These are phyloP conservation scores for Hippocampus abdominalis DNA, from an alignment of 2,113 vertebrate genomes.

Conservation along the genomic window DNA sequence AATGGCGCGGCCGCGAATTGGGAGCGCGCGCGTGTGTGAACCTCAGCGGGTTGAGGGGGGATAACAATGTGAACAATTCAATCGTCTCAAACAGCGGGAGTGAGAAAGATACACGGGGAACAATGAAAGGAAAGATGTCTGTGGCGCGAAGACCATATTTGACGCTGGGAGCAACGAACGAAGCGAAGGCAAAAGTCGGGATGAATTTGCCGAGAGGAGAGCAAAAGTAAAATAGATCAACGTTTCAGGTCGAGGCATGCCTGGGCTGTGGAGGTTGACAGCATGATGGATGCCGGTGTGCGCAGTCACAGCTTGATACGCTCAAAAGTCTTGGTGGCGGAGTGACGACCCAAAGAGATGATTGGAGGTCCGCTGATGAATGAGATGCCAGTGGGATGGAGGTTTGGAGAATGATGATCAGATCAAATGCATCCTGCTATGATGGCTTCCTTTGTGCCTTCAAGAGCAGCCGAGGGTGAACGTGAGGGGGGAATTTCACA, in stretches of 20 bases:
- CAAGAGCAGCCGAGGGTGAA: not conserved
- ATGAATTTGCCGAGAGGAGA: conserved; percentile 18
- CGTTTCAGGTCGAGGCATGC: not conserved
- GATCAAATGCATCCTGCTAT: conserved; percentile 10
- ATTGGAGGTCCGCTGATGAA: conserved; percentile 8
- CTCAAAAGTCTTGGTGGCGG: conserved; percentile 6
- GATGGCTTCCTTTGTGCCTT: not conserved
- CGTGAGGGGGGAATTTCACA: not conserved
- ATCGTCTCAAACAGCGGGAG: conserved; percentile 49
- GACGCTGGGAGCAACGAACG: not conserved
- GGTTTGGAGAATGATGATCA: conserved; percentile 19
- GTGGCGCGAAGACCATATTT: not conserved
- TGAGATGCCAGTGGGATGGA: conserved; percentile 5
- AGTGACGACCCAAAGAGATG: conserved; percentile 14
- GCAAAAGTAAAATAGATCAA: not conserved
- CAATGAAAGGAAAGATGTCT: conserved; percentile 18
- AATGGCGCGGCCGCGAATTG: conserved; percentile 8
- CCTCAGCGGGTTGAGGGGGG: conserved; percentile 33
- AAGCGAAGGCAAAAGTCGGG: conserved; percentile 12
- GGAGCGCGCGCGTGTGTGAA: conserved; percentile 23
- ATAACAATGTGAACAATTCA: conserved; percentile 47
- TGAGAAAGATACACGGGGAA: conserved; percentile 31
- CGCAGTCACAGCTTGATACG: not conserved
- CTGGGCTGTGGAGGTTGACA: not conserved
- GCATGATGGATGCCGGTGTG: not conserved